Evolutionary conservation across 2,797 vertebrate genomes (phyloP).

Genomic region (Cyclopterus lumpus): DNA sequence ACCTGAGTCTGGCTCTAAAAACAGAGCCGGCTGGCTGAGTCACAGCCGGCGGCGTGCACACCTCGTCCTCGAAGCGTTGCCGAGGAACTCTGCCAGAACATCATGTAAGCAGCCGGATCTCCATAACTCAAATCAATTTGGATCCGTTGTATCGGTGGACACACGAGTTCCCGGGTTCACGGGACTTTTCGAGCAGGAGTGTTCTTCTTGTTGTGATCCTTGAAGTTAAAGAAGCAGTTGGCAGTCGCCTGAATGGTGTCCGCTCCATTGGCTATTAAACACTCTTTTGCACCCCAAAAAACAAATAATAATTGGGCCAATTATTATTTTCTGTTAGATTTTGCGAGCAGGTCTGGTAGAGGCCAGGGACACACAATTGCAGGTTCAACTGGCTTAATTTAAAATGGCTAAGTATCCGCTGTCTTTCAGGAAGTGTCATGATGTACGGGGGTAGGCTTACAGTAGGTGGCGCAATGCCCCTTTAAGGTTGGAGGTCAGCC

Average conservation of each 20-base stretch:
- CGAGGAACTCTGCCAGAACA: not conserved
- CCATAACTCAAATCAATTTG: too few relatives aligned
- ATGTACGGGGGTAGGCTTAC: too few relatives aligned
- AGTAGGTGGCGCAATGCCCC: too few relatives aligned
- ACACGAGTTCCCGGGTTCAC: not conserved
- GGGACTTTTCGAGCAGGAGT: not conserved
- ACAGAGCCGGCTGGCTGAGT: conserved; percentile 15
- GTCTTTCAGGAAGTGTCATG: too few relatives aligned
- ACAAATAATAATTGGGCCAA: not conserved
- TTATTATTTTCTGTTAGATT: not conserved
- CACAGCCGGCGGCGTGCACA: not conserved
- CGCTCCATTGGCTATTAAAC: not conserved
- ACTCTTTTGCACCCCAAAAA: not conserved
- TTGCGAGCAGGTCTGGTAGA: not conserved
- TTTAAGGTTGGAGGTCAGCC: too few relatives aligned
- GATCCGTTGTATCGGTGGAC: too few relatives aligned
- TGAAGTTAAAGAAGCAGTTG: not conserved
- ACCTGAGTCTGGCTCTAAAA: conserved; percentile 21
- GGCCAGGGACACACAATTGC: too few relatives aligned
- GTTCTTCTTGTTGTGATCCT: not conserved
- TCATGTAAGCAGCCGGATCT: too few relatives aligned
- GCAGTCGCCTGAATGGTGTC: not conserved
- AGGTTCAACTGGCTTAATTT: too few relatives aligned
- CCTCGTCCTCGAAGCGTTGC: not conserved
- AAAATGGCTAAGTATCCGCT: too few relatives aligned